Base-by-base conservation (phyloP, 2,888 invertebrate species). In the Patella pellucida region DNA sequence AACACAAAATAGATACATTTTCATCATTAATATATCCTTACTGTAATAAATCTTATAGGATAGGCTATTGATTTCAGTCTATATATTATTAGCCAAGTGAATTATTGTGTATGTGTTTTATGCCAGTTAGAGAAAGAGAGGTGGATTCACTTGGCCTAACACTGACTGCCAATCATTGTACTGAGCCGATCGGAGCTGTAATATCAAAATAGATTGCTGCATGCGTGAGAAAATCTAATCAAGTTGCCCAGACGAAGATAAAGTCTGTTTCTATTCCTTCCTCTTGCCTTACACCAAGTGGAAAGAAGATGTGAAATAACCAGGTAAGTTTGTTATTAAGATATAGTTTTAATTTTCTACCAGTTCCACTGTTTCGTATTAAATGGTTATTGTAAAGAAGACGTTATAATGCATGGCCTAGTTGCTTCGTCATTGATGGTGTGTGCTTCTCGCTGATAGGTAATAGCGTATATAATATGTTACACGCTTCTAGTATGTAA, bases 161-260 rank as follows among this genome's bases (percentile, higher is more conserved):
- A 62, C 62, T 62, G 19, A 62, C 62, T 62, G 62, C 62, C 62
- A 62, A 62, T 62, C 62, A 62, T 62, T 62, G 19, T 62, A 62
- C 62, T 62, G 23, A 41, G 41, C 41, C 62, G 23, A 23, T 62
- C 62, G 23, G 62, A 23, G 62, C 23, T 62, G 62, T 62, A 23
- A 62, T 62, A 62, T 62, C 62, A 62, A 62, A 41, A 62, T 62
- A 62, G 62, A 62, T 62, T 62, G 62, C 62, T 62, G 62, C 62
- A 62, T 62, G 62, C 62, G 62, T 62, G 62, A 62, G 62, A 62
- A 62, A 62, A 23, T 62, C 62, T 62, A 62, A 62, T 62, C 62
- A 62, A 62, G 62, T 23, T 23, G 62, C 23, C 23, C 19, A 62
- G 62, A 62, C 62, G 62, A 62, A 62, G 62, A 62, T 62, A 62